phyloP scores from a whole-genome alignment of 2,113 vertebrate genomes.

The Laticauda laticaudata region DNA sequence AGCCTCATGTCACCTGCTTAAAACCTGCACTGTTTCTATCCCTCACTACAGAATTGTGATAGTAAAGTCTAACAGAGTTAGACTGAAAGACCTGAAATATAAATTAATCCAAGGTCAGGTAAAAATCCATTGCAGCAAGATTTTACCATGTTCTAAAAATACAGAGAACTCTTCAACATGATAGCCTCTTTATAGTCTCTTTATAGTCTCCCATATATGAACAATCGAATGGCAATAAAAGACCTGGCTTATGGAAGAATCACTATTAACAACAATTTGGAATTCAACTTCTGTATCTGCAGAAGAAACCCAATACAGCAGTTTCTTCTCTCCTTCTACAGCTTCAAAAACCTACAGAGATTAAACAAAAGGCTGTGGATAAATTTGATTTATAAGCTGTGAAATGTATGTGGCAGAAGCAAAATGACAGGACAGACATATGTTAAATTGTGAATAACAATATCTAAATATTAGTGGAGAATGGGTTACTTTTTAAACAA shows the following conservation, averaged over 20 bases:
- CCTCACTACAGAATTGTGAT: background rate
- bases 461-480: background rate
- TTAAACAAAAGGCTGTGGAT: background rate
- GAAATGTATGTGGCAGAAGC: background rate
- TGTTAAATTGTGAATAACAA: background rate
- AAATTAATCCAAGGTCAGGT: background rate
- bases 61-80: background rate
- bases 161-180: background rate
- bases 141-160: background rate
- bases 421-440: background rate
- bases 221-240: background rate
- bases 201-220: background rate
- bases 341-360: constrained; percentile 11
- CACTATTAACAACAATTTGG: background rate
- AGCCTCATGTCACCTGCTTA: background rate
- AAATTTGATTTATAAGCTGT: constrained; percentile 1
- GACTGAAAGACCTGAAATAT: background rate
- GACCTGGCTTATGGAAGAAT: background rate
- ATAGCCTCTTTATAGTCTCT: too few relatives aligned
- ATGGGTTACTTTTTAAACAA: background rate
- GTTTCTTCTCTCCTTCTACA: background rate
- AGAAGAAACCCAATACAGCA: background rate
- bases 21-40: background rate
- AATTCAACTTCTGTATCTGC: background rate
- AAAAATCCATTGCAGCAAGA: background rate